These are phyloP conservation scores for Ectobius pallidus DNA, from an alignment of 2,888 invertebrate species.

Conservation along the genomic window DNA sequence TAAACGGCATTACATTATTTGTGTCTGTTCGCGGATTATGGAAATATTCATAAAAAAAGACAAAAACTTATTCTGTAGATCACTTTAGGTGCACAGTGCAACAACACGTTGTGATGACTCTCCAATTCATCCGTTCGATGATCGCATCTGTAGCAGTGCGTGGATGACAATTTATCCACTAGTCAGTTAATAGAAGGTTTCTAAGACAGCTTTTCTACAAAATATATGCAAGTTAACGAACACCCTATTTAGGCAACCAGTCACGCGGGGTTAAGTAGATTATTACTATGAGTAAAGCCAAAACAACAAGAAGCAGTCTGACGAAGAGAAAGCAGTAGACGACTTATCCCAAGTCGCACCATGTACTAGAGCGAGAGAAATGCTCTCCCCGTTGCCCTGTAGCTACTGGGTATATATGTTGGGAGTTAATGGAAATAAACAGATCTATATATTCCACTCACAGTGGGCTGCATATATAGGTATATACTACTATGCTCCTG, in stretches of 20 bases:
- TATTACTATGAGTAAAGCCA: neutral
- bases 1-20: too few relatives aligned
- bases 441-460: conserved; percentile 2
- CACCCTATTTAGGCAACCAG: neutral
- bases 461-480: neutral
- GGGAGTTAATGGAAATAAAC: neutral
- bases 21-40: too few relatives aligned
- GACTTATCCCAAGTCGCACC: neutral
- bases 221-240: neutral
- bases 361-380: neutral
- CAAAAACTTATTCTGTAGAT: too few relatives aligned
- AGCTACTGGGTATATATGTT: neutral
- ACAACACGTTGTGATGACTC: too few relatives aligned
- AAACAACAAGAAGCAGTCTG: neutral
- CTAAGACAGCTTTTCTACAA: neutral
- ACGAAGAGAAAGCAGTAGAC: neutral
- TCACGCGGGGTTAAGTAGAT: neutral
- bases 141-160: too few relatives aligned
- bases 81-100: too few relatives aligned
- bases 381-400: neutral
- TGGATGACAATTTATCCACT: too few relatives aligned
- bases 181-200: too few relatives aligned
- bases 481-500: too few relatives aligned
- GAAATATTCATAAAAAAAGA: too few relatives aligned
- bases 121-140: too few relatives aligned